phyloP scores from a whole-genome alignment of 2,888 invertebrate genomes.

The Julus scandinavius region DNA sequence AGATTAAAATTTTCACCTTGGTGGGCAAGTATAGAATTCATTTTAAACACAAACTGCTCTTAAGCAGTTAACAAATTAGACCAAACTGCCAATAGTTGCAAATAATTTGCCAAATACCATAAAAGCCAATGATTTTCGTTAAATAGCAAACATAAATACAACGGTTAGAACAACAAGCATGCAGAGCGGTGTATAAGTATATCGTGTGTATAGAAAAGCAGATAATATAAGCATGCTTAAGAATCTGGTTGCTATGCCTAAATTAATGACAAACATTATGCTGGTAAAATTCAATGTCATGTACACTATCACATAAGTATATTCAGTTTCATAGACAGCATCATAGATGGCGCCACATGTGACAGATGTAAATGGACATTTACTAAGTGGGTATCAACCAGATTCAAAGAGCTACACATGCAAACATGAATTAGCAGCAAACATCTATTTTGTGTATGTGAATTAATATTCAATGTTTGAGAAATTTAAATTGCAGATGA shows the following conservation, averaged over 20 bases:
- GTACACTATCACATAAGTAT: too few species aligned
- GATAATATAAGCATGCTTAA: neutral
- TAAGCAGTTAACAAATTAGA: neutral
- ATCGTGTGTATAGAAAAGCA: slow-evolving; percentile 13
- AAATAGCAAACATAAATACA: slow-evolving; percentile 5
- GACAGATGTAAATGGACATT: too few species aligned
- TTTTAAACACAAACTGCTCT: neutral
- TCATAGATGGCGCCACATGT: neutral
- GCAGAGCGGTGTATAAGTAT: neutral
- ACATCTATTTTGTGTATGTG: slow-evolving; percentile 12
- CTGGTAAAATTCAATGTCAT: neutral
- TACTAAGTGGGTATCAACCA: neutral
- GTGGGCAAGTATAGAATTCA: too few species aligned
- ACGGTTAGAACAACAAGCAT: neutral
- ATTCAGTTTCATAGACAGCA: neutral
- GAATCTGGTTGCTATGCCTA: neutral
- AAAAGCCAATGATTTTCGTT: neutral
- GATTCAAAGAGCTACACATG: neutral
- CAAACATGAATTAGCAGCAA: neutral
- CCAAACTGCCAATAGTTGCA: neutral
- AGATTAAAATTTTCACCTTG: too few species aligned
- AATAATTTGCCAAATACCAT: neutral
- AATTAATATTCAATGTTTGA: neutral
- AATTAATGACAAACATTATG: neutral
- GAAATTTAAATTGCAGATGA: neutral